Evolutionary conservation across 2,888 invertebrate genomes (phyloP).

Genomic region (Cryptosula pallasiana): DNA sequence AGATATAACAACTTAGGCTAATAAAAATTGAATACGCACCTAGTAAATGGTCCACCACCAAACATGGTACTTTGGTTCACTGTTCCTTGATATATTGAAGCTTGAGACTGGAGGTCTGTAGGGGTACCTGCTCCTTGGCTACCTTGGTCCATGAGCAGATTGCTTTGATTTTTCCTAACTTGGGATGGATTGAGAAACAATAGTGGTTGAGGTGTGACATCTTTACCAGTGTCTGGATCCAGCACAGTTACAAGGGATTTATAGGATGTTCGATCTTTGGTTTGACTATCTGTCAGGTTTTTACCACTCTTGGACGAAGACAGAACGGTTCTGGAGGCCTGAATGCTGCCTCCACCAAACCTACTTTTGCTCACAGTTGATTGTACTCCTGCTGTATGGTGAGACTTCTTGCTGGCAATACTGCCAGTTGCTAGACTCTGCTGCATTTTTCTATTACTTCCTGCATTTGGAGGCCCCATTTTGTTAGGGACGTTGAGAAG

Average conservation of each 20-base stretch:
- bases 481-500: too few species aligned
- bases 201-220: conserved; percentile 49
- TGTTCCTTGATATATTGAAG: conserved; percentile 46
- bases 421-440: not conserved
- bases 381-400: conserved; percentile 6
- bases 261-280: conserved; percentile 21
- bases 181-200: conserved; percentile 38
- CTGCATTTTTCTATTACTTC: not conserved
- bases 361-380: conserved; percentile 26
- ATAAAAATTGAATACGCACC: too few species aligned
- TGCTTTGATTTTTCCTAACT: conserved; percentile 43
- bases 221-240: conserved; percentile 39
- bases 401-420: conserved; percentile 1
- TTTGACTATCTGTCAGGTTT: conserved; percentile 31
- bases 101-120: conserved; percentile 47
- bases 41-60: conserved; percentile 50
- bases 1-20: too few species aligned
- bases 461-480: not conserved
- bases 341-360: conserved; percentile 26
- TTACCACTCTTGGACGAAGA: conserved; percentile 39
- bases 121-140: conserved; percentile 32
- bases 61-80: conserved; percentile 42
- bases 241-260: conserved; percentile 18
- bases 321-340: conserved; percentile 37
- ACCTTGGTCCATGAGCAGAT: conserved; percentile 38